Evolutionary conservation across 2,113 vertebrate species (phyloP).

Genomic region (Nerophis ophidion): DNA sequence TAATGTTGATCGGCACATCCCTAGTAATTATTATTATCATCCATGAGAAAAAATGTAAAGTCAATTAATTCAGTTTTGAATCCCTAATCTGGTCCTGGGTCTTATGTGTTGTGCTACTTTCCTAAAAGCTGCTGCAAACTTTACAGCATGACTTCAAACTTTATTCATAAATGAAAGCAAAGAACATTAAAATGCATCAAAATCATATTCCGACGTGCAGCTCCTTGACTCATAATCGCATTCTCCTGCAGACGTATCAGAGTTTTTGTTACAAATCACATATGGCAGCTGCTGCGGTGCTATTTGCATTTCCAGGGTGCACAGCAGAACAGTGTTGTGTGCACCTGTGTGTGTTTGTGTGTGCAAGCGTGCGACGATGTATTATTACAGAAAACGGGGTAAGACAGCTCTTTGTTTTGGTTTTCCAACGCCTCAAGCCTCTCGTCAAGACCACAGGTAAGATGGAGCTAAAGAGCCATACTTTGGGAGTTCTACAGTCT

Average conservation of each 20-base stretch:
- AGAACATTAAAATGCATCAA: conserved; percentile 27
- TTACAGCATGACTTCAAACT: conserved; percentile 10
- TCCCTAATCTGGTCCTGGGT: too few species aligned
- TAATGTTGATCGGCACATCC: too few species aligned
- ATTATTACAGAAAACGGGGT: conserved; percentile 19
- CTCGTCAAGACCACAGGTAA: conserved; percentile 73
- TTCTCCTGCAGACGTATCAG: conserved; percentile 2
- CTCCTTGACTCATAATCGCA: conserved; percentile 31
- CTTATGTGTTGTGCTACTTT: neutral
- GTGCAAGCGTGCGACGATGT: conserved; percentile 21
- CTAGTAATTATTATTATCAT: too few species aligned
- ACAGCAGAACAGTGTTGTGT: conserved; percentile 4
- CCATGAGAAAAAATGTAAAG: too few species aligned
- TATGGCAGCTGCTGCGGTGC: conserved; percentile 13
- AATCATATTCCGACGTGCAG: conserved; percentile 7
- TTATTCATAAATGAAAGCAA: conserved; percentile 18
- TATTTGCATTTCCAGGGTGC: conserved; percentile 42
- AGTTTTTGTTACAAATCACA: neutral
- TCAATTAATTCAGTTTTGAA: too few species aligned
- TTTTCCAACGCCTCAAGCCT: conserved; percentile 63
- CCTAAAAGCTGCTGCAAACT: neutral
- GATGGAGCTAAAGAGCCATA: conserved; percentile 1
- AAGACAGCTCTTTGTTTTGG: conserved; percentile 31
- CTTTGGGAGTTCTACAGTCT: too few species aligned
- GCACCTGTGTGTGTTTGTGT: conserved; percentile 4